Conservation (phyloP, 2,888 invertebrate species). For the Flabesymbios commensalis region DNA sequence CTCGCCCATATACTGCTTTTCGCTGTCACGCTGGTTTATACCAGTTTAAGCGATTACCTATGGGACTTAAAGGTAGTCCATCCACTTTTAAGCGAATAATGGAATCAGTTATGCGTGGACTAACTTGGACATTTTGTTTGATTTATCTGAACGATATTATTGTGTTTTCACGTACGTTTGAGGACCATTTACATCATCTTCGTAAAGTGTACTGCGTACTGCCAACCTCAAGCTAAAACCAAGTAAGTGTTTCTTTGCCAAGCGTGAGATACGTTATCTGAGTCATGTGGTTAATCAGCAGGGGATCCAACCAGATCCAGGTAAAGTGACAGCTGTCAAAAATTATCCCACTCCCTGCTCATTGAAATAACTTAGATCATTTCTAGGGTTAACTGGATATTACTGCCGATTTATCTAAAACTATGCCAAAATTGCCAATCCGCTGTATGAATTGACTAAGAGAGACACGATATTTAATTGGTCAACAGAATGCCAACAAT, state of each 20-base stretch:
- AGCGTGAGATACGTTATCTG: constrained; percentile 1
- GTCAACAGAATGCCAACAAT: not conserved
- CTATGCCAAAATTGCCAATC: not conserved
- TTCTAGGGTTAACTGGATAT: not conserved
- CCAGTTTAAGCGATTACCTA: not conserved
- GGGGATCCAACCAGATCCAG: not conserved
- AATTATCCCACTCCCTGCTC: not conserved
- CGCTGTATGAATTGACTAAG: not conserved
- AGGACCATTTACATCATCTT: not conserved
- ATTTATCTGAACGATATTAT: constrained; percentile 5
- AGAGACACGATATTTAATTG: constrained; percentile 2
- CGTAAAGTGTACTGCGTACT: not conserved
- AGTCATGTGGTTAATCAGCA: not conserved
- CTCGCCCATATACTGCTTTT: not conserved
- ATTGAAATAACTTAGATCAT: not conserved
- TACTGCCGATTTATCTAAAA: constrained; percentile 1
- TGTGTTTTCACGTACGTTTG: not conserved
- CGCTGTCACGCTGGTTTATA: not conserved
- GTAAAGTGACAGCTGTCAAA: not conserved
- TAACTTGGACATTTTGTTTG: not conserved
- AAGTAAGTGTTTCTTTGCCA: not conserved
- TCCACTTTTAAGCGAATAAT: not conserved
- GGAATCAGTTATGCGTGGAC: not conserved
- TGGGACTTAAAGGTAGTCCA: not conserved
- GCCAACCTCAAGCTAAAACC: not conserved